Conservation (phyloP, 2,113 vertebrate species). For the Anseranas semipalmata region DNA sequence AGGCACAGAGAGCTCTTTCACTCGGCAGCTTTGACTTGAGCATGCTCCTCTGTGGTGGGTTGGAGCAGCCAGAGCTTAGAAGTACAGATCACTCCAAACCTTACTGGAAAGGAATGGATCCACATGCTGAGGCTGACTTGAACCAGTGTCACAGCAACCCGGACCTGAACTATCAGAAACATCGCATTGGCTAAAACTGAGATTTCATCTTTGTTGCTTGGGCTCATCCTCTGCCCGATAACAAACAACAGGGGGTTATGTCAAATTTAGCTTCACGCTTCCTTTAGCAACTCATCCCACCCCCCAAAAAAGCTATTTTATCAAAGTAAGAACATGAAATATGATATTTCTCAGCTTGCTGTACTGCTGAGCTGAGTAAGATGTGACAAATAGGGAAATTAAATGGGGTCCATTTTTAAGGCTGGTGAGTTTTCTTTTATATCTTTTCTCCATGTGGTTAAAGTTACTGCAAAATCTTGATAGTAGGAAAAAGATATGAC, state of each 20-base stretch:
- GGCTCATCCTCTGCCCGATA: neutral
- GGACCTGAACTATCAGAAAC: neutral
- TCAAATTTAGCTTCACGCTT: neutral
- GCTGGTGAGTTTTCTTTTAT: neutral
- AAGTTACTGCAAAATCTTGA: neutral
- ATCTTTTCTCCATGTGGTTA: neutral
- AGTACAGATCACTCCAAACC: neutral
- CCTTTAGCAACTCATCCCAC: neutral
- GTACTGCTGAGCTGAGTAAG: neutral
- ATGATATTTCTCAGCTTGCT: neutral
- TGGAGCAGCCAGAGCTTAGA: neutral
- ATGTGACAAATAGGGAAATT: neutral
- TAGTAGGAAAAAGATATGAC: neutral
- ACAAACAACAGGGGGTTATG: neutral
- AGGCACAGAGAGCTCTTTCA: neutral
- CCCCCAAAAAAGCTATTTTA: neutral
- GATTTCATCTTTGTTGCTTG: neutral
- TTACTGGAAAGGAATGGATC: neutral
- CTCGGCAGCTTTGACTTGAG: neutral
- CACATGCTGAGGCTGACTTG: neutral
- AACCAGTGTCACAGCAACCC: neutral
- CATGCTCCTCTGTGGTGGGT: accelerated
- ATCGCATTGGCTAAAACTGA: neutral
- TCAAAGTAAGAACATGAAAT: neutral
- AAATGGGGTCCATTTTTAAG: neutral